Evolutionary conservation across 2,797 vertebrate species (phyloP).

Genomic region (Trematomus bernacchii): DNA sequence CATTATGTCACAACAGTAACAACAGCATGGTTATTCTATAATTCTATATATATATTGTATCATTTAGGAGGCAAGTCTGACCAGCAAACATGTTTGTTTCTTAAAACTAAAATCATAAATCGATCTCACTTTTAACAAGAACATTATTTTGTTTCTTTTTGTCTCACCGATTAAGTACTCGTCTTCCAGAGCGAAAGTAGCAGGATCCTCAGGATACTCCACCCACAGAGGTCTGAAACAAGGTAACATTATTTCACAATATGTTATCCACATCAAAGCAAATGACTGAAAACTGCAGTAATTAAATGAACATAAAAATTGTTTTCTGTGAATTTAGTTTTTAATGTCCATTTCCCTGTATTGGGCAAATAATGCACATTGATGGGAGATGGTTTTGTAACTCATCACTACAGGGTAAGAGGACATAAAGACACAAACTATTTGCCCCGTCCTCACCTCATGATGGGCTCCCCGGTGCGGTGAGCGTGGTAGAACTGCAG

Average conservation of each 20-base stretch:
- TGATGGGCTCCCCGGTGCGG: slow-evolving; percentile 87
- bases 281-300: not conserved
- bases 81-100: not conserved
- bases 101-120: not conserved
- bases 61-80: not conserved
- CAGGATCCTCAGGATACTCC: slow-evolving; percentile 85
- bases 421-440: not conserved
- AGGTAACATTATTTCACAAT: not conserved
- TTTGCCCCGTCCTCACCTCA: slow-evolving; percentile 85
- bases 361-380: not conserved
- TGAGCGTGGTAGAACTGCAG: slow-evolving; percentile 89
- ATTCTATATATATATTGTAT: no score
- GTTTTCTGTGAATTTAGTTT: no score
- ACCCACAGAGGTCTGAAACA: slow-evolving; percentile 84
- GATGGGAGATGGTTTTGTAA: not conserved
- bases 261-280: not conserved
- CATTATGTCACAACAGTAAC: not conserved
- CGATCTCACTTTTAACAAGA: not conserved
- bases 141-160: not conserved
- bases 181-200: slow-evolving; percentile 85
- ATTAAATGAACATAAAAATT: not conserved
- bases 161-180: slow-evolving; percentile 84
- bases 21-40: not conserved
- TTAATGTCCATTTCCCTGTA: not conserved
- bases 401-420: not conserved